phyloP scores from a whole-genome alignment of 2,113 vertebrate species.

The Gorsachius goisagi region DNA sequence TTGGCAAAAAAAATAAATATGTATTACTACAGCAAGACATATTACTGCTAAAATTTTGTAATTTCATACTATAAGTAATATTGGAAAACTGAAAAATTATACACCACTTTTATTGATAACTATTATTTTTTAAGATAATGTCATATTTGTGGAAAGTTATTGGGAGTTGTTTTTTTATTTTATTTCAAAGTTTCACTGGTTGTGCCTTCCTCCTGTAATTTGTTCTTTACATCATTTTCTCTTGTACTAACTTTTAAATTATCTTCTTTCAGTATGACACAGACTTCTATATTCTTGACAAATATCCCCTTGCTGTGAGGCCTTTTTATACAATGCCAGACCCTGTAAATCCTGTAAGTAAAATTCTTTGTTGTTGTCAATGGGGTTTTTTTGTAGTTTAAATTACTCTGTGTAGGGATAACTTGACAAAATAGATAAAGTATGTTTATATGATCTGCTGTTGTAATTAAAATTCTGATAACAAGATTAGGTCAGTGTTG shows the following conservation, averaged over 20 bases:
- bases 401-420: neutral
- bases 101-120: neutral
- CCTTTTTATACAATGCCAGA: slow-evolving; percentile 99
- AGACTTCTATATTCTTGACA: slow-evolving; percentile 98
- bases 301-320: slow-evolving; percentile 95
- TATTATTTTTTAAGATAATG: neutral
- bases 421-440: neutral
- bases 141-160: neutral
- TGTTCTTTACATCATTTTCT: neutral
- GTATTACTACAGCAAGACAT: neutral
- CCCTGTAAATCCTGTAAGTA: slow-evolving; percentile 87
- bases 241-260: neutral
- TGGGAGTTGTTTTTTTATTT: neutral
- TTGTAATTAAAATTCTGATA: neutral
- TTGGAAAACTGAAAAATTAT: neutral
- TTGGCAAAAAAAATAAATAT: neutral
- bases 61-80: neutral
- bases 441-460: neutral
- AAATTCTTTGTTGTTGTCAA: neutral
- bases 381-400: neutral
- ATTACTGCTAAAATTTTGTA: neutral
- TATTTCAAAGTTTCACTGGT: neutral
- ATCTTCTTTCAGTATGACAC: slow-evolving; percentile 89
- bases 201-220: neutral
- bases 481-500: neutral